Base-by-base conservation (phyloP, 2,113 vertebrate genomes). In the Pungitius pungitius region DNA sequence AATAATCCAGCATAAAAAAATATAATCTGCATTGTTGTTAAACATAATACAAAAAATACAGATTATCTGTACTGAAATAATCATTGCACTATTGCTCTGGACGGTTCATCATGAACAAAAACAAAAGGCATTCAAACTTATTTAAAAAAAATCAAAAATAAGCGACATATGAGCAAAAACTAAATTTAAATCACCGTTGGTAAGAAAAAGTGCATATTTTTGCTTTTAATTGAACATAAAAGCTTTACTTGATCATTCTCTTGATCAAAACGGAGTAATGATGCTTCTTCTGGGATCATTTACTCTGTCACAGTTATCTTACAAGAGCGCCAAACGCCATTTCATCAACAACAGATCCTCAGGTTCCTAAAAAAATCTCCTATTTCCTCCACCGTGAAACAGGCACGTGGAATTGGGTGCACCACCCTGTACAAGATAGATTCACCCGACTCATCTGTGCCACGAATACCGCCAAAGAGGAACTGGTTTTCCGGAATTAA, bases 81-180 rank as follows among this genome's bases (percentile, higher is more conserved):
- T 91, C 90, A 94, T 94, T 95, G 94, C 94, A 95, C 95, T 91
- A 91, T 91, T 93, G 94, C 93, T 94, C 91, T 86, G 91, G 89
- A 92, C 81, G 82, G 88, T 83, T 90, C 75, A 69, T 85, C 72
- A 90, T 93, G 90, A 94, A 93, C 93, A 73, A 90, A 84, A 85
- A 88, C 43, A 40, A 77, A 59, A 60, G n/a, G 33, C 12, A 9
- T 69, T 69, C 9, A 78, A 90, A 85, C 85, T 73, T 69, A 82
- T 82, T 84, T 79, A 88, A 70, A 73, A 43, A 51, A 43, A 70
- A 68, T 83, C 70, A 78, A 84, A 85, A 37, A 67, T 20, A 43
- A 65, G 68, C 18, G 30, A 78, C 51, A 51, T 12, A 8, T 18
- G 52, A 86, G 85, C 73, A 83, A 55, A 84, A 88, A 61, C 24